These are phyloP conservation scores for Sebastes baramenuke DNA, from an alignment of 2,797 vertebrate genomes.

Conservation along the genomic window DNA sequence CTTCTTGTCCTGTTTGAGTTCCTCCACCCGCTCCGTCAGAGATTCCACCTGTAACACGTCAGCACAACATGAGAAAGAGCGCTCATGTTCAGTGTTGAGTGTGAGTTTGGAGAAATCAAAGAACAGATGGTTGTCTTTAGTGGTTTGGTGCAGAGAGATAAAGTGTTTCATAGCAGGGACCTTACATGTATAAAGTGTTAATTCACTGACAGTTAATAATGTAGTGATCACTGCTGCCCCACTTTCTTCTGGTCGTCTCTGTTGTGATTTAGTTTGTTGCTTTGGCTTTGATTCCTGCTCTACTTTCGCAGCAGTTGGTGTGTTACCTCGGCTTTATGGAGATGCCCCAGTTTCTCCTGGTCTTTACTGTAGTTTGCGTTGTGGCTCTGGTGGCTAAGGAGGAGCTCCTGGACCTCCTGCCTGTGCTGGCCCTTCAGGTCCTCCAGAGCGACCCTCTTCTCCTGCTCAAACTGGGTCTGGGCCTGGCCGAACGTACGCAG, in stretches of 20 bases:
- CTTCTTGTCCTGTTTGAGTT: conserved; percentile 92
- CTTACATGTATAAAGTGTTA: neutral
- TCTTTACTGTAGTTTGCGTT: conserved; percentile 91
- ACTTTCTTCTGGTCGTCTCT: conserved; percentile 4
- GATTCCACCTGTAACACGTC: conserved; percentile 84
- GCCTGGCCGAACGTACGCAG: conserved; percentile 90
- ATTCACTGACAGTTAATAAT: conserved; percentile 8
- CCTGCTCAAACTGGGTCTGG: conserved; percentile 93
- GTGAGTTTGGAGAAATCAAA: neutral
- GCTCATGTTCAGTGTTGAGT: neutral
- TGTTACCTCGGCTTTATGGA: conserved; percentile 84
- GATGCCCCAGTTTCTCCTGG: conserved; percentile 91
- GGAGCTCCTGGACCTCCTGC: conserved; percentile 92
- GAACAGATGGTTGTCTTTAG: neutral
- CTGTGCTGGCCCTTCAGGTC: conserved; percentile 89
- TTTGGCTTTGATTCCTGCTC: conserved; percentile 28
- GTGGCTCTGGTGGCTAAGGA: conserved; percentile 92
- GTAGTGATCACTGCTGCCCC: conserved; percentile 10
- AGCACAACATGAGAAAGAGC: neutral
- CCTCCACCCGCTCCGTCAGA: conserved; percentile 88
- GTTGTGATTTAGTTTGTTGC: conserved; percentile 1
- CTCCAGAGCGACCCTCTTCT: conserved; percentile 90
- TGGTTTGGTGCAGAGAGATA: neutral
- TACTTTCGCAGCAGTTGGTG: conserved; percentile 9
- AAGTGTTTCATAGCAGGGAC: neutral